Base-by-base conservation (phyloP, 1,140 invertebrate species). In the Scylla paramamosain region DNA sequence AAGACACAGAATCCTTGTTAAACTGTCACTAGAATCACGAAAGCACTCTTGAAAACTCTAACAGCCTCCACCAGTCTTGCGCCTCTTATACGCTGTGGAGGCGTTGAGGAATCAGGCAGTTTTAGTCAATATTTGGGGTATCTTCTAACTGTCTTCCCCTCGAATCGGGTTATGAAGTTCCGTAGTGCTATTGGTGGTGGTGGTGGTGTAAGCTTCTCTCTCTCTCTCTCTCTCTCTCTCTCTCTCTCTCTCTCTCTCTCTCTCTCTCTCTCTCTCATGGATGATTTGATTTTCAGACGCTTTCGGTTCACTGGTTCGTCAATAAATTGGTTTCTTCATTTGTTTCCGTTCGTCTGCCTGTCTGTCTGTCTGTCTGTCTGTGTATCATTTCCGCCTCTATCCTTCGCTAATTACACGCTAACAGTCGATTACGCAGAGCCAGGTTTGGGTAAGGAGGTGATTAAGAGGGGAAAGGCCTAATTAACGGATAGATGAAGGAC, bases 101-200 rank as follows among this genome's bases (percentile, higher is more conserved):
- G 39, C 28, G 32, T 12, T 32, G 77, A 59, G 8, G 82, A 82
- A 59, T 39, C 45, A 39, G 20, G 91, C 39, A 39, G 31, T 39
- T 92, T 16, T 39, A 84, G 0, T 83, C 92, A 93, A 86, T 45
- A 93, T 93, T 86, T 93, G 84, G 1, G 25, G 39, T 32, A 77
- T 25, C 92, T 10, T 31, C 48, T 45, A 10, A n/a, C 84, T 87
- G 31, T 28, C 84, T 46, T 77, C 84, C 39, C 59, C 31, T 45
- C 67, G 46, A 16, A 25, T n/a, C 16, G 45, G 67, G 83, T 92
- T 92, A 92, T 93, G 83, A 31, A 84, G 77, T 84, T 86, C 77
- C 32, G 45, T 29, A 25, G 92, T 93, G 92, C 28, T 77, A 93
- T 93, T 93, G n/a, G 92, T 48, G 59, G 67, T 46, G 86, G 29